Conservation (phyloP, 2,113 vertebrate genomes). For the Labrus mixtus region DNA sequence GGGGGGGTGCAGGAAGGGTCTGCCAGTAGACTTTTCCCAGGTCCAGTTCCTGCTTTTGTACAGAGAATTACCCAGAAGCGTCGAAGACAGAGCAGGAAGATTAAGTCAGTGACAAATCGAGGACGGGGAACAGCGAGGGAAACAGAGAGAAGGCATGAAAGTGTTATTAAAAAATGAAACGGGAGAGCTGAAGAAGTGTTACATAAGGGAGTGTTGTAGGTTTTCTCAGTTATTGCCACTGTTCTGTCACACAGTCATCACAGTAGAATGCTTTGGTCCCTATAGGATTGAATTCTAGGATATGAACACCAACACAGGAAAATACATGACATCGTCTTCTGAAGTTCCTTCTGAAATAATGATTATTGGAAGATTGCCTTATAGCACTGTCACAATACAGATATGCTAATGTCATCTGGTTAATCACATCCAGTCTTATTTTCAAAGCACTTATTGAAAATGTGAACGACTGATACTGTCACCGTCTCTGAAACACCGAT, state of each 20-base stretch:
- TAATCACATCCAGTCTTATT: conserved; percentile 2
- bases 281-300: background rate
- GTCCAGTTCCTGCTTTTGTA: conserved; percentile 77
- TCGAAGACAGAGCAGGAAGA: conserved; percentile 46
- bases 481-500: conserved; percentile 14
- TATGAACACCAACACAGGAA: background rate
- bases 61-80: conserved; percentile 43
- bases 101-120: conserved; percentile 9
- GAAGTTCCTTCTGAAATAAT: background rate
- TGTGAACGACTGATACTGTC: conserved; percentile 7
- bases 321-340: background rate
- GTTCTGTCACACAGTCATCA: background rate
- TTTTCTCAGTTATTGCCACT: background rate
- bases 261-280: background rate
- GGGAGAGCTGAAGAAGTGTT: conserved; percentile 15
- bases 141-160: conserved; percentile 27
- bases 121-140: conserved; percentile 18
- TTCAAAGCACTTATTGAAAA: background rate
- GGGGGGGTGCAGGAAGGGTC: conserved; percentile 67
- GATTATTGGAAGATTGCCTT: too few relatives aligned
- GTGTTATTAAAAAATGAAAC: conserved; percentile 16
- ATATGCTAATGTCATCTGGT: background rate
- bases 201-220: background rate
- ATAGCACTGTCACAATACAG: too few relatives aligned
- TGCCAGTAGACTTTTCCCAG: conserved; percentile 61